Conservation (phyloP, 92 coral and sea anemone species). For the Palythoa heliodiscus region DNA sequence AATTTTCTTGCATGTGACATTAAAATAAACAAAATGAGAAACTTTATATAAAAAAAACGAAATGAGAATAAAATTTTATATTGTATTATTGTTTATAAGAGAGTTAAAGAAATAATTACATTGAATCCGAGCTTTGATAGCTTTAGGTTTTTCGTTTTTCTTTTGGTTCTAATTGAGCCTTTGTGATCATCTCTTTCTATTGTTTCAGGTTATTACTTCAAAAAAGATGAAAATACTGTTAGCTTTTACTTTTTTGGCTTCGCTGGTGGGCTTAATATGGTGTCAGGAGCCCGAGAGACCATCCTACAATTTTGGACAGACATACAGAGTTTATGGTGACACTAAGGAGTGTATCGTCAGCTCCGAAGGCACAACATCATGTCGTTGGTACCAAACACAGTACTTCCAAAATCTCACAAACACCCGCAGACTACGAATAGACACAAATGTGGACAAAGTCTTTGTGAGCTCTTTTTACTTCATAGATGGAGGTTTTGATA, state of each 20-base stretch:
- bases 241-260: neutral
- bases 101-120: too few species aligned
- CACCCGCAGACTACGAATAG: conserved; percentile 13
- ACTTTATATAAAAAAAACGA: too few species aligned
- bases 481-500: neutral
- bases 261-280: neutral
- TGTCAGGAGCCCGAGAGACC: conserved; percentile 18
- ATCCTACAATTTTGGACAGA: conserved; percentile 1
- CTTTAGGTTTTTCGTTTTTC: too few species aligned
- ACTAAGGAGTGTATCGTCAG: neutral
- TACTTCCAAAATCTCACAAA: conserved; percentile 2
- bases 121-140: too few species aligned
- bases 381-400: conserved; percentile 31
- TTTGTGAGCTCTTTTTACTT: neutral
- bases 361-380: neutral
- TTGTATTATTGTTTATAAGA: too few species aligned
- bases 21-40: too few species aligned
- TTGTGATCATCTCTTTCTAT: neutral
- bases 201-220: neutral
- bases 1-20: too few species aligned
- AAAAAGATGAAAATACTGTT: neutral
- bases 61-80: too few species aligned
- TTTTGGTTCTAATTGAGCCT: too few species aligned
- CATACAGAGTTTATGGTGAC: conserved; percentile 18
- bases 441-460: neutral